A percentile compares a stretch with the other conserved stretches of the same genome.
Conservation (phyloP, 2,888 invertebrate species). For the Megalurothrips usitatus region DNA sequence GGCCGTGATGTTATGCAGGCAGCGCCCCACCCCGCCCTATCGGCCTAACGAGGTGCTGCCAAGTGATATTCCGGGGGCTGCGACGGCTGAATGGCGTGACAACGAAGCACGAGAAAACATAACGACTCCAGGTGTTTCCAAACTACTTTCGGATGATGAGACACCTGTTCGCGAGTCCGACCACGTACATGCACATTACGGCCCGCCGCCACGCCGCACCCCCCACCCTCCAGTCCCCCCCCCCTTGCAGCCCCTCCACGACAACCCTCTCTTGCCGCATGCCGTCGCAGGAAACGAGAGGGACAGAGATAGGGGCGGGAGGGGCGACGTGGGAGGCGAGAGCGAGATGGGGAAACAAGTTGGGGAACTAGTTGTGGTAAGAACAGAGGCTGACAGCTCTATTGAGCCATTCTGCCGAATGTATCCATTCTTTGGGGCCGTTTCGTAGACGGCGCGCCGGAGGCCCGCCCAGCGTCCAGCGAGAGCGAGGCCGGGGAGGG, state of each 20-base stretch:
- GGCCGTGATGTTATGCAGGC: too few species aligned
- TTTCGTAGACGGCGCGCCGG: not conserved
- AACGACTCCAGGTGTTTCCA: too few species aligned
- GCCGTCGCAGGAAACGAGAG: too few species aligned
- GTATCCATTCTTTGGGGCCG: constrained; percentile 9
- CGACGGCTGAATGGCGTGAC: too few species aligned
- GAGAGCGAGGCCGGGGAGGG: not conserved
- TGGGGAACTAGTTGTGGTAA: constrained; percentile 7
- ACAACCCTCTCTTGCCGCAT: not conserved
- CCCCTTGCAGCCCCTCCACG: too few species aligned
- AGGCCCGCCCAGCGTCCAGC: not conserved
- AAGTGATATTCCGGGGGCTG: too few species aligned
- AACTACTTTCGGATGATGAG: too few species aligned
- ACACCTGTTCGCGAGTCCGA: not conserved
- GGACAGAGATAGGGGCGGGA: too few species aligned
- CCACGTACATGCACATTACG: not conserved
- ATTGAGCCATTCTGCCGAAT: constrained; percentile 21
- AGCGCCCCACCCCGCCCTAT: too few species aligned
- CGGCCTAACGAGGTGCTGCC: too few species aligned
- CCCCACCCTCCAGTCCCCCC: not conserved
- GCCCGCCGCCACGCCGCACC: too few species aligned
- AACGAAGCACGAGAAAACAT: too few species aligned
- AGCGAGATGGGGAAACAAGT: not conserved
- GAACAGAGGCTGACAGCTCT: constrained; percentile 18
- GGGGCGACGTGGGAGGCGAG: not conserved